A percentile compares a stretch with the other conserved stretches of the same genome.
phyloP scores from a whole-genome alignment of 2,888 invertebrate species.

The Catocala fraxini region DNA sequence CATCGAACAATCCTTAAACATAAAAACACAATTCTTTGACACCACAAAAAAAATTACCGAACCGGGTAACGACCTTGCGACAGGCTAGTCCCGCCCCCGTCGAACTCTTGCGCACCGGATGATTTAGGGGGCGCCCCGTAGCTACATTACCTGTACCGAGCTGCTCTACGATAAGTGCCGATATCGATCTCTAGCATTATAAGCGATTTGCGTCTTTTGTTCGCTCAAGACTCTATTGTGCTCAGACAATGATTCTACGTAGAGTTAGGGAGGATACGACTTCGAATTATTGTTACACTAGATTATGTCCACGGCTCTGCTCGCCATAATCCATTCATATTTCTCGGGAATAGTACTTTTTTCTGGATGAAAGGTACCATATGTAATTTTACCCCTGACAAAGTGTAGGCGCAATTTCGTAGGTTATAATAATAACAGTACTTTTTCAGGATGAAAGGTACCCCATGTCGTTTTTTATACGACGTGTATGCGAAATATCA shows the following conservation, averaged over 20 bases:
- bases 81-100: constrained; percentile 1
- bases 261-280: constrained; percentile 15
- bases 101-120: constrained; percentile 36
- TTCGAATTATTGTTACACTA: background rate
- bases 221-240: constrained; percentile 26
- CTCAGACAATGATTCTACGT: constrained; percentile 14
- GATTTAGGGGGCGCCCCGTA: constrained; percentile 57
- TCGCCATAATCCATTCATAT: no score
- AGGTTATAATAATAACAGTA: no score
- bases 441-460: no score
- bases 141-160: constrained; percentile 54
- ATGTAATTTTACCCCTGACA: no score
- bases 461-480: no score
- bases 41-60: no score
- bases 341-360: no score
- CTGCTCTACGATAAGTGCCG: constrained; percentile 41
- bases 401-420: no score
- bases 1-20: no score
- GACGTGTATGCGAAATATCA: no score
- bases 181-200: constrained; percentile 54
- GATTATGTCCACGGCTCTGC: background rate
- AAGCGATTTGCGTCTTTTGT: constrained; percentile 51
- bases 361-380: no score
- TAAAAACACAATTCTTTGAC: no score
- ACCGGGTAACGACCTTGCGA: background rate